A percentile compares a stretch with the other conserved stretches of the same genome.
These are phyloP conservation scores for Drosophila trichaetosa DNA, from an alignment of 2,888 invertebrate genomes.

Conservation along the genomic window DNA sequence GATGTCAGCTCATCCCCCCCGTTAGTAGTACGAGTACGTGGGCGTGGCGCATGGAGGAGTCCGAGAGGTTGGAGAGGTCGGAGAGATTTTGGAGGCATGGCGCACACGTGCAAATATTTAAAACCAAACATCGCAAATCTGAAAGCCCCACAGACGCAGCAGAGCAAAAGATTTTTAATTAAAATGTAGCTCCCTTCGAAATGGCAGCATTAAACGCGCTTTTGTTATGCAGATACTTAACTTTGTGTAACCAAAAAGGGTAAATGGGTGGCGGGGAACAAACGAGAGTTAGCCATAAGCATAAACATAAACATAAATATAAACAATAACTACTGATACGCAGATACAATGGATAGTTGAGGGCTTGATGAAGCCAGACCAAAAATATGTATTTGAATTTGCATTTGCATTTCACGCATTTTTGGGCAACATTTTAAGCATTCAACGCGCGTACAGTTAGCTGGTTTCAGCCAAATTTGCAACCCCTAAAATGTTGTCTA, in stretches of 20 bases:
- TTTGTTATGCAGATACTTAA: conserved; percentile 48
- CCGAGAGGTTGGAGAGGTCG: not conserved
- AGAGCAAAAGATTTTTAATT: conserved; percentile 56
- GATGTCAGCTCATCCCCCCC: conserved; percentile 24
- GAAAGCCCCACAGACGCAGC: conserved; percentile 39
- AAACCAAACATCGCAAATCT: conserved; percentile 14
- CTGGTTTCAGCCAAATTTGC: not conserved
- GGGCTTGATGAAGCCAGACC: not conserved
- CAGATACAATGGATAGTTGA: conserved; percentile 37
- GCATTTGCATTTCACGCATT: conserved; percentile 28
- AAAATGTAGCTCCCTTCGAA: conserved; percentile 47
- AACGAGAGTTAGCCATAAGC: not conserved
- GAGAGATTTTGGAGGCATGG: conserved; percentile 10
- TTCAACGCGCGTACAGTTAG: conserved; percentile 38
- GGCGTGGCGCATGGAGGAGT: conserved; percentile 13
- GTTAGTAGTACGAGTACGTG: not conserved
- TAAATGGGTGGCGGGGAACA: not conserved
- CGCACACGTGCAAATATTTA: conserved; percentile 42
- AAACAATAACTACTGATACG: conserved; percentile 42
- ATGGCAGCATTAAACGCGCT: conserved; percentile 46
- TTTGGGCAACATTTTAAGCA: conserved; percentile 26
- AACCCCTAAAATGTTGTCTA: not conserved
- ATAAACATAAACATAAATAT: conserved; percentile 26
- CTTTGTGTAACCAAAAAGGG: not conserved
- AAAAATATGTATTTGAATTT: conserved; percentile 29